Base-by-base conservation (phyloP, 2,113 vertebrate species). In the Rutilus rutilus region DNA sequence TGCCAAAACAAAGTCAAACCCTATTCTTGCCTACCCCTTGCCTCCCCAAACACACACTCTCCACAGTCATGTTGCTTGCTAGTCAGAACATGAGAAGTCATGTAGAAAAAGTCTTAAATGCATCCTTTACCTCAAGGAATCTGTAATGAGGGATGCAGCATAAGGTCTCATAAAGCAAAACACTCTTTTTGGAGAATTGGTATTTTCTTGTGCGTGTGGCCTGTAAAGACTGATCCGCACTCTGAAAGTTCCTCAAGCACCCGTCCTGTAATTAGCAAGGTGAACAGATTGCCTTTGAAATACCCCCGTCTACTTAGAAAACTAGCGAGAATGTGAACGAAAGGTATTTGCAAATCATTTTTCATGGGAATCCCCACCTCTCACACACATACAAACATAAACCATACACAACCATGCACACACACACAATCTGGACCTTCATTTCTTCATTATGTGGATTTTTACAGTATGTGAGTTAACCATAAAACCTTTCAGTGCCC, bases 81-180 rank as follows among this genome's bases (percentile, higher is more conserved):
- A 89, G 91, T 94, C 85, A 14, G 86, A 90, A 73, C 92, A 92
- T 57, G 91, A 88, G 83, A 84, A 86, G 39, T 85, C 30, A 83
- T 78, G 69, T 85, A 76, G 64, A 76, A 71, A 57, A 77, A 86
- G 86, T 71, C 75, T 86, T 87, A 84, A 73, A 79, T 74, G 2
- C n/a, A 45, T 85, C 85, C 83, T 86, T 90, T 76, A 88, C 64
- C 83, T 78, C 82, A 85, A 36, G 50, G 36, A 47, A 36, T 52
- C 36, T 78, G 36, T 47, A 50, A 15, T 54, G 30, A 76, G 12
- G 27, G 75, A 69, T 52, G 76, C 23, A 15, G 42, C n/a, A 15
- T 87, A 80, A 87, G 3, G 5, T 86, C 75, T 89, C 78, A 39
- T 42, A 47, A 85, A 86, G 54, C 75, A 62, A 17, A 82, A 62